These are phyloP conservation scores for Ganaspis brasiliensis DNA, from an alignment of 2,888 invertebrate genomes.

Conservation along the genomic window DNA sequence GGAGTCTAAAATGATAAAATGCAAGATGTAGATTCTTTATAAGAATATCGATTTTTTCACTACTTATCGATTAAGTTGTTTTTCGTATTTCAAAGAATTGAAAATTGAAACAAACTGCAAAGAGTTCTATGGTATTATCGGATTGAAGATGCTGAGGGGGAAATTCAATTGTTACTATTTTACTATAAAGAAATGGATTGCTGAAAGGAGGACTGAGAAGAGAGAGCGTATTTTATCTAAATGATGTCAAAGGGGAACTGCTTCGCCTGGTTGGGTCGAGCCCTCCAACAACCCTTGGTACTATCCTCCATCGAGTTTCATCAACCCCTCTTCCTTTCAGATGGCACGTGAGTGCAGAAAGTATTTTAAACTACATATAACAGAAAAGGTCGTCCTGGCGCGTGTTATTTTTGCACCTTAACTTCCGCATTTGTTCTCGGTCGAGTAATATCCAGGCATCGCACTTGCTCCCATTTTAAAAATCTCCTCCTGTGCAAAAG, in stretches of 20 bases:
- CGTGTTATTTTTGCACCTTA: constrained; percentile 33
- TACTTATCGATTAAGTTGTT: too few species aligned
- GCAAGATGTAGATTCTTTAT: too few species aligned
- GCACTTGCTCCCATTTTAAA: constrained; percentile 42
- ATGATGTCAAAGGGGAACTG: constrained; percentile 75
- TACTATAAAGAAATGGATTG: constrained; percentile 57
- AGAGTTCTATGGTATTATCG: constrained; percentile 26
- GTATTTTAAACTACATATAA: constrained; percentile 36
- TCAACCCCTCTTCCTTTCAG: constrained; percentile 48
- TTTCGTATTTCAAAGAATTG: too few species aligned
- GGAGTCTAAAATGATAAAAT: too few species aligned
- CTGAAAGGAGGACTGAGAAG: constrained; percentile 64
- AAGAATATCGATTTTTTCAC: too few species aligned
- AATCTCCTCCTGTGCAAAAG: constrained; percentile 56
- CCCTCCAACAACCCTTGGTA: constrained; percentile 56
- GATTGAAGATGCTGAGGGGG: constrained; percentile 53
- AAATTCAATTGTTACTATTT: constrained; percentile 67
- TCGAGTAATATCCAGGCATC: constrained; percentile 38
- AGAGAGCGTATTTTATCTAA: constrained; percentile 75
- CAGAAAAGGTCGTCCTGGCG: constrained; percentile 7
- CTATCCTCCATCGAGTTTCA: constrained; percentile 49
- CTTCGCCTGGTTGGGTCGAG: constrained; percentile 61
- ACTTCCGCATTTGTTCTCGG: constrained; percentile 26
- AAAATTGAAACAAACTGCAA: neutral
- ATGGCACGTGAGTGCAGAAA: constrained; percentile 42